Percentiles rank a stretch among this genome's conserved stretches.
Conservation (phyloP, 2,797 vertebrate genomes). For the Enteromius fasciolatus region DNA sequence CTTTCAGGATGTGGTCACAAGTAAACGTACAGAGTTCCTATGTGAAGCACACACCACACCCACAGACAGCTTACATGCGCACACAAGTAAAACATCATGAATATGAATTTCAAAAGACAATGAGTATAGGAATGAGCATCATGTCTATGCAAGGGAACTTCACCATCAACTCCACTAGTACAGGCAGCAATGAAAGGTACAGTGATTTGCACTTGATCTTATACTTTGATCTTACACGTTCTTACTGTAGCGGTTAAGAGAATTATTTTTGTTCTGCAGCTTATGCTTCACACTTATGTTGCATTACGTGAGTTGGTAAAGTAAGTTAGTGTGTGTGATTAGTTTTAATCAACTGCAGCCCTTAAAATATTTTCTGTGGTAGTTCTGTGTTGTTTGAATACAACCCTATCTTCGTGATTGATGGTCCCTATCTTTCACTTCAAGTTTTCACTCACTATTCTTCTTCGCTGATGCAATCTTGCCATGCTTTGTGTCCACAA, state of each 20-base stretch:
- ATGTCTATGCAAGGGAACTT: neutral
- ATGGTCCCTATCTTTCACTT: neutral
- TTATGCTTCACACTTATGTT: neutral
- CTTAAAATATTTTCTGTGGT: neutral
- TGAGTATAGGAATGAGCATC: neutral
- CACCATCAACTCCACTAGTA: neutral
- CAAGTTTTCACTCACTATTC: neutral
- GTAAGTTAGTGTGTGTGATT: neutral
- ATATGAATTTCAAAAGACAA: neutral
- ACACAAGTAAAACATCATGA: neutral
- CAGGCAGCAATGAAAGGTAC: conserved; percentile 35
- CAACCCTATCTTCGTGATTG: neutral
- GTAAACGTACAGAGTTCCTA: conserved; percentile 13
- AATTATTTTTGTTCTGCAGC: neutral
- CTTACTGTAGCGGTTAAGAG: neutral
- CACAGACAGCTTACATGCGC: neutral
- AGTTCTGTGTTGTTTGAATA: neutral
- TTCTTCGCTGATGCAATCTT: neutral
- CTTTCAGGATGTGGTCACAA: conserved; percentile 51
- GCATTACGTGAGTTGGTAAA: too few relatives aligned
- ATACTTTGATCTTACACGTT: too few relatives aligned
- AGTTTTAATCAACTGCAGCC: neutral
- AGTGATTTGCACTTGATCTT: neutral
- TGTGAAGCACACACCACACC: neutral
- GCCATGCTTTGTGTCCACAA: neutral